Conservation (phyloP, 1,140 invertebrate species). For the Ylistrum balloti region DNA sequence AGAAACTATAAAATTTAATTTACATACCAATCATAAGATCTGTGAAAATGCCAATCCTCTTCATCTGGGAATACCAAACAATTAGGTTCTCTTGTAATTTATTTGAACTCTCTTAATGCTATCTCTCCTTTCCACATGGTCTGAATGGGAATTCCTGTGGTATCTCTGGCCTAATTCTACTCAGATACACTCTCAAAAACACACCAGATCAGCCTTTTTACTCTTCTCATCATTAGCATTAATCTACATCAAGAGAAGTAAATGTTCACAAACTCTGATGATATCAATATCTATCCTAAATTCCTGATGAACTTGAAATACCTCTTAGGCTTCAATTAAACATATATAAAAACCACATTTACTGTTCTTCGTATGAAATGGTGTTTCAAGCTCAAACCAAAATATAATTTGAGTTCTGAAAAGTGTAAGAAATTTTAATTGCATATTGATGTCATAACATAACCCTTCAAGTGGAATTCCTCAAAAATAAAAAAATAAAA, state of each 20-base stretch:
- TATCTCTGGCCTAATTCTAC: slow-evolving; percentile 33
- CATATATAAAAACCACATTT: too few relatives aligned
- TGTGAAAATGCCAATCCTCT: slow-evolving; percentile 18
- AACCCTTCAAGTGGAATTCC: too few relatives aligned
- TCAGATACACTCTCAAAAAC: slow-evolving; percentile 19
- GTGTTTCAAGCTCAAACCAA: too few relatives aligned
- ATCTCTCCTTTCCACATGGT: slow-evolving; percentile 5
- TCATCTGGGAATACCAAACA: slow-evolving; percentile 7
- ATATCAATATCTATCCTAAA: neutral
- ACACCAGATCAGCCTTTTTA: slow-evolving; percentile 8
- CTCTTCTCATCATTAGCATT: slow-evolving; percentile 22
- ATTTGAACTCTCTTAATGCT: slow-evolving; percentile 34
- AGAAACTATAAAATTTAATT: neutral
- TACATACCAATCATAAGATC: neutral
- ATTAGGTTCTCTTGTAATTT: neutral
- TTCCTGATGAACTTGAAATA: neutral
- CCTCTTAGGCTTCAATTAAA: neutral
- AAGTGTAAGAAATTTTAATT: too few relatives aligned
- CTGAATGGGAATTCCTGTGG: slow-evolving; percentile 12
- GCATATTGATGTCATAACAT: too few relatives aligned
- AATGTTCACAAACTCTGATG: neutral
- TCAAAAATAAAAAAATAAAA: too few relatives aligned
- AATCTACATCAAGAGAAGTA: neutral
- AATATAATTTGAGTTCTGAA: too few relatives aligned
- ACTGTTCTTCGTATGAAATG: too few relatives aligned